phyloP scores from a whole-genome alignment of 2,113 vertebrate genomes.

The Oryzias curvinotus region DNA sequence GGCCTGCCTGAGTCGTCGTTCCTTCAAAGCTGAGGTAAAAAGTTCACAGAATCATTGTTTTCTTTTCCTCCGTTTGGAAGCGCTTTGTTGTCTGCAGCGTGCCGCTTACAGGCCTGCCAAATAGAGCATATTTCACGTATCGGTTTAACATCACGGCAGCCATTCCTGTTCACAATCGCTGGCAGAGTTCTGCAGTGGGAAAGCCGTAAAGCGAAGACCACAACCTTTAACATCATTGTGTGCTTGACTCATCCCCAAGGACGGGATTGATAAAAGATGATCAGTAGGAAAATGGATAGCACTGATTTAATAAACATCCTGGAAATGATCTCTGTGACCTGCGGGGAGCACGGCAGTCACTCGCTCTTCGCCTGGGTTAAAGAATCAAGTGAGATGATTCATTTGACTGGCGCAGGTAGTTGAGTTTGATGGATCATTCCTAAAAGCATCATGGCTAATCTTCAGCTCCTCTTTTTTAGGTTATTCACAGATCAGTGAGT shows the following conservation, averaged over 20 bases:
- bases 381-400: constrained; percentile 94
- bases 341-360: constrained; percentile 67
- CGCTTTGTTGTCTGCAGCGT: not conserved
- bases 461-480: constrained; percentile 99
- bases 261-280: constrained; percentile 80
- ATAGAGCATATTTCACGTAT: constrained; percentile 54
- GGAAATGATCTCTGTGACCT: constrained; percentile 72
- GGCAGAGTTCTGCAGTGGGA: constrained; percentile 49
- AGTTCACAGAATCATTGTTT: constrained; percentile 71
- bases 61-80: constrained; percentile 22
- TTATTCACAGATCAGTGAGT: constrained; percentile 99
- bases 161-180: constrained; percentile 66
- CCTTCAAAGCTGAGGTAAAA: constrained; percentile 69
- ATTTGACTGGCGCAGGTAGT: constrained; percentile 97
- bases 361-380: constrained; percentile 86
- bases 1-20: constrained; percentile 67
- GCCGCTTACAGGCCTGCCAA: not conserved
- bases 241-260: constrained; percentile 75
- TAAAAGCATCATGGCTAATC: constrained; percentile 99
- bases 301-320: constrained; percentile 82
- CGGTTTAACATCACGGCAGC: constrained; percentile 38
- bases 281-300: constrained; percentile 81
- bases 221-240: constrained; percentile 78
- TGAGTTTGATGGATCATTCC: constrained; percentile 99
- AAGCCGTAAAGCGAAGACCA: constrained; percentile 67